phyloP scores from a whole-genome alignment of 2,113 vertebrate species.

The Pachycephala philippinensis region DNA sequence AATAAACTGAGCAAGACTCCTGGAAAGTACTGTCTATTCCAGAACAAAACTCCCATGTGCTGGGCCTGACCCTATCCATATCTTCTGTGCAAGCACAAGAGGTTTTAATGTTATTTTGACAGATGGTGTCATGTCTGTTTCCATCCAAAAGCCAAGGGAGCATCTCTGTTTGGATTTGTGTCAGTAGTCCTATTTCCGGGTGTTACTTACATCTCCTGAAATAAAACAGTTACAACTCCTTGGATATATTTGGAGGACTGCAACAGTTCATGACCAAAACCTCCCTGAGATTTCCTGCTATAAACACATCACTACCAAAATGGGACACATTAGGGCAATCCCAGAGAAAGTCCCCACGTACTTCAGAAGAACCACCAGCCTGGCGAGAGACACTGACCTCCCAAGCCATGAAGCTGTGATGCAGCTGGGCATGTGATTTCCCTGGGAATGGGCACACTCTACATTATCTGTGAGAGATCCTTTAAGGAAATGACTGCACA shows the following conservation, averaged over 20 bases:
- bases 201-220: conserved; percentile 2
- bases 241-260: background rate
- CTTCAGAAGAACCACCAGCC: background rate
- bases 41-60: background rate
- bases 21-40: background rate
- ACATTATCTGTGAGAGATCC: background rate
- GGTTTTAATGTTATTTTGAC: background rate
- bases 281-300: background rate
- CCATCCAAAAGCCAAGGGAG: background rate
- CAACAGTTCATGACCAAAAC: background rate
- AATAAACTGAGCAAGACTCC: background rate
- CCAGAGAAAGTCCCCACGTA: background rate
- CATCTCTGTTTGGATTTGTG: background rate
- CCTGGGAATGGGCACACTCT: background rate
- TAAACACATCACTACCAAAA: background rate
- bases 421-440: background rate
- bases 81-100: background rate
- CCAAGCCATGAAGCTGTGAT: background rate
- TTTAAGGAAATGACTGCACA: background rate
- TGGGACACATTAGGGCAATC: background rate
- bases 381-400: background rate
- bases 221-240: background rate
- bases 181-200: background rate
- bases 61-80: background rate
- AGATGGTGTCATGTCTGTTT: background rate